phyloP scores from a whole-genome alignment of 2,888 invertebrate species.

The Cyclophora albipunctata region DNA sequence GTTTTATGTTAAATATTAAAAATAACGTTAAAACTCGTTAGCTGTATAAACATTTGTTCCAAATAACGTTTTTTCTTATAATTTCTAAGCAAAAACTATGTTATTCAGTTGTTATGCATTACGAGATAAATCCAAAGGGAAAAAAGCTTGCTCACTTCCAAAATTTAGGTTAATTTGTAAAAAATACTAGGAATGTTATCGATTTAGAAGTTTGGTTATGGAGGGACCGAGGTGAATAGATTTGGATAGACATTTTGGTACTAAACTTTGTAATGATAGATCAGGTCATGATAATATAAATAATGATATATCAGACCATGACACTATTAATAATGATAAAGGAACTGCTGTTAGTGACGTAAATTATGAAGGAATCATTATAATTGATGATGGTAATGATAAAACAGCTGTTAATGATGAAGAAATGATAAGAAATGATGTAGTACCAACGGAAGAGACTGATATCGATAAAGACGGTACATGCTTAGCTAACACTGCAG shows the following conservation, averaged over 20 bases:
- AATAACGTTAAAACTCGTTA: too few species aligned
- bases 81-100: neutral
- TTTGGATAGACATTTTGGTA: neutral
- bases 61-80: too few species aligned
- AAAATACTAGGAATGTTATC: constrained; percentile 18
- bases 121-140: constrained; percentile 25
- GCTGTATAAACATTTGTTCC: too few species aligned
- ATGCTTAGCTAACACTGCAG: constrained; percentile 35
- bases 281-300: neutral
- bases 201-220: constrained; percentile 14
- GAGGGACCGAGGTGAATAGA: constrained; percentile 4
- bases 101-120: constrained; percentile 36
- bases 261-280: too few species aligned
- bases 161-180: constrained; percentile 14
- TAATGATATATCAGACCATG: neutral
- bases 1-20: too few species aligned
- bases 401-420: constrained; percentile 19
- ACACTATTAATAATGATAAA: neutral
- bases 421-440: constrained; percentile 16
- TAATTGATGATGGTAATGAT: constrained; percentile 10
- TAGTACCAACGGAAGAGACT: constrained; percentile 36
- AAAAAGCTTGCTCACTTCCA: constrained; percentile 59
- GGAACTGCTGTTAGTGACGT: constrained; percentile 6
- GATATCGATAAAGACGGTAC: constrained; percentile 30
- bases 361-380: constrained; percentile 13